Conservation (phyloP, 2,888 invertebrate species). For the Scrobipalpa atriplicella region DNA sequence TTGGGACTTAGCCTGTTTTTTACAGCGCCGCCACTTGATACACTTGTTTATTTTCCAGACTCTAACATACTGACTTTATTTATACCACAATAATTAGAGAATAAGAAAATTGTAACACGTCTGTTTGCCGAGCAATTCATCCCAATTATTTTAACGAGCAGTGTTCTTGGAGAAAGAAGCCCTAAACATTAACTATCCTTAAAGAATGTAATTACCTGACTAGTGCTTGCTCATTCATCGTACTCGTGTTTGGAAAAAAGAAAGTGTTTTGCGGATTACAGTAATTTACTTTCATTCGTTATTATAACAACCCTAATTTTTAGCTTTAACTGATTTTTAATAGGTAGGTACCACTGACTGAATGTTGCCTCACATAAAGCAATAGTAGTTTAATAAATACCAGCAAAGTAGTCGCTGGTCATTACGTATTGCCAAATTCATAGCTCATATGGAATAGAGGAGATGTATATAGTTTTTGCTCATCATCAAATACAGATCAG, state of each 20-base stretch:
- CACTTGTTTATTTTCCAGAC: conserved; percentile 26
- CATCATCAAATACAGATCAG: not conserved
- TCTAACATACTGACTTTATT: conserved; percentile 10
- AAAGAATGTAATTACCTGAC: not conserved
- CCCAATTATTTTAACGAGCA: conserved; percentile 11
- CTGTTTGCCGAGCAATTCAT: conserved; percentile 10
- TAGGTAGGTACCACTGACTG: too few species aligned
- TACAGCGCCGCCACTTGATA: conserved; percentile 2
- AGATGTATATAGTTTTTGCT: conserved; percentile 1
- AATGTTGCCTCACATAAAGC: too few species aligned
- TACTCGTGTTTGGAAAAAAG: not conserved
- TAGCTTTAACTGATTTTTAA: too few species aligned
- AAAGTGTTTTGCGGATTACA: not conserved
- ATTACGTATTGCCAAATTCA: too few species aligned
- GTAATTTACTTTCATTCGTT: too few species aligned
- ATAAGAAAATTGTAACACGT: conserved; percentile 15
- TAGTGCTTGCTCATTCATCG: not conserved
- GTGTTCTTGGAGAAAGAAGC: not conserved
- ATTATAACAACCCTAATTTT: too few species aligned
- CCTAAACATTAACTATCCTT: not conserved
- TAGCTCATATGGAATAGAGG: too few species aligned
- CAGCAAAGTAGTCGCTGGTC: too few species aligned
- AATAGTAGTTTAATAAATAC: too few species aligned
- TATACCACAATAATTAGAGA: conserved; percentile 15
- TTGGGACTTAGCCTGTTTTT: conserved; percentile 42